phyloP scores from a whole-genome alignment of 1,140 invertebrate species.

The Heliconius hewitsoni region DNA sequence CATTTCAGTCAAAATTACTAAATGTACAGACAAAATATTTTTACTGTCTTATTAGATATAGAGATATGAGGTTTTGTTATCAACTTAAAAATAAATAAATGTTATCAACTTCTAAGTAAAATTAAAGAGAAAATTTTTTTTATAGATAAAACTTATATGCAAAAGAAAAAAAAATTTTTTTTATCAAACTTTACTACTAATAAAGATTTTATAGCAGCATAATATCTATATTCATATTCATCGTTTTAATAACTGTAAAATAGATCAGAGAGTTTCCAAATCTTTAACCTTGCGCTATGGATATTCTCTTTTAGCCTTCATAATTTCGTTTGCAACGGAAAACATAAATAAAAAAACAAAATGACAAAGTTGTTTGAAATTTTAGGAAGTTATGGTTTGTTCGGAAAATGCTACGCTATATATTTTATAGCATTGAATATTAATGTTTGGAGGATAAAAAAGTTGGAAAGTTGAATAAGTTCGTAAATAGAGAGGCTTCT shows the following conservation, averaged over 20 bases:
- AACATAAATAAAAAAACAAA: slow-evolving; percentile 9
- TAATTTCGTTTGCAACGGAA: not conserved
- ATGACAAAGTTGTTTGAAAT: slow-evolving; percentile 10
- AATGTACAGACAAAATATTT: no score
- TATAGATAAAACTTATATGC: no score
- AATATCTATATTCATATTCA: not conserved
- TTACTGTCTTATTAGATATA: no score
- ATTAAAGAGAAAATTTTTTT: no score
- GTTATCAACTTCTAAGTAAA: no score
- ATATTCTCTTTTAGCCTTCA: not conserved
- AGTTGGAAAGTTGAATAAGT: slow-evolving; percentile 30
- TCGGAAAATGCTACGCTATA: slow-evolving; percentile 11
- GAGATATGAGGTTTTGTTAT: no score
- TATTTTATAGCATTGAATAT: slow-evolving; percentile 31
- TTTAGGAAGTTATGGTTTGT: slow-evolving; percentile 14
- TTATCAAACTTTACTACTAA: no score
- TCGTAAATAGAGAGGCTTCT: slow-evolving; percentile 29
- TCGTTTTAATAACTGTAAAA: not conserved
- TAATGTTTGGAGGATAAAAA: slow-evolving; percentile 33
- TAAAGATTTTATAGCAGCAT: not conserved
- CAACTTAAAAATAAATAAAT: no score
- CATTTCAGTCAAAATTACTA: no score
- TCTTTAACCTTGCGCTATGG: not conserved
- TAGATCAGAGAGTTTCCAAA: not conserved
- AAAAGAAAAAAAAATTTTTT: no score